Evolutionary conservation across 2,888 invertebrate species (phyloP), one percentile per base, ranked within the genome.

Genomic region (Brenthis ino): DNA sequence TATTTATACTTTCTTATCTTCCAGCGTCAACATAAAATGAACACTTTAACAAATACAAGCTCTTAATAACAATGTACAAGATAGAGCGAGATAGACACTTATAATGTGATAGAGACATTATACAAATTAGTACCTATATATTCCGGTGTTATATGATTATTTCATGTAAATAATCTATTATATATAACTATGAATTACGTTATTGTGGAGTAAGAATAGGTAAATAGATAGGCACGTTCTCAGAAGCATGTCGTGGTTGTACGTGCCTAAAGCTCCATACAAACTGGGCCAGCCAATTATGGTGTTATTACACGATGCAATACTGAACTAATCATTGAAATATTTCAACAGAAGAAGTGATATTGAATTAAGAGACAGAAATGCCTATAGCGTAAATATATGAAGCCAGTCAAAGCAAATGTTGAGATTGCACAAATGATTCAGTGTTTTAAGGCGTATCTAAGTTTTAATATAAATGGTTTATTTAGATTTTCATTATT

Each of bases 251-350:
- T 82, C 84, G 81, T 73, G 75, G 77, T 72, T 70, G 74, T 85
- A 89, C 88, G 88, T 89, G 89, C 81, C 74, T 71, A 67, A 50
- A 77, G 78, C 75, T 70, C 72, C 71, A 76, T 76, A 77, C 75
- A 76, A 88, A 87, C 84, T 85, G 80, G 85, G 84, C 77, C 85
- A 83, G 76, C 76, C 82, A 81, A 86, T 85, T 83, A 84, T 78
- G 77, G 75, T 65, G 67, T 65, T 76, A 80, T 79, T 79, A 70
- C 77, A 70, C 72, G 70, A 71, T 61, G 61, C 64, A 58, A 70
- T 72, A 64, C 47, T 65, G 64, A 24, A 68, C 56, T 65, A 65
- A 72, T 65, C 61, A 70, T 70, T 67, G 43, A 57, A 13, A 20
- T 69, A 67, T 69, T 71, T 71, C 67, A 66, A 60, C 61, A 69